Evolutionary conservation across 2,888 invertebrate species (phyloP).

Genomic region (Cheilosia grossa): DNA sequence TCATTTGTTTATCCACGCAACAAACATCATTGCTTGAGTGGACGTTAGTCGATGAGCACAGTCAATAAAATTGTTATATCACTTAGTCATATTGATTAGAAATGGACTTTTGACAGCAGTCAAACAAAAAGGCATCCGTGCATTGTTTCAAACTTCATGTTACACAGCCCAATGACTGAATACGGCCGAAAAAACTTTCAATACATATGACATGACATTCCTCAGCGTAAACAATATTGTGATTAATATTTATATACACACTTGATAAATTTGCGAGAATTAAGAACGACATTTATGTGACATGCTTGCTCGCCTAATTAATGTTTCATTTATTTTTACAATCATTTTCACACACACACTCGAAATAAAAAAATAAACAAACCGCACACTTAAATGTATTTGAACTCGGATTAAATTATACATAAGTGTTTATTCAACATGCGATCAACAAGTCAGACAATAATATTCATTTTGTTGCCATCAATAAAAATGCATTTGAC

Average conservation of each 20-base stretch:
- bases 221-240: neutral
- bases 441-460: neutral
- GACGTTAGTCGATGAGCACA: no score
- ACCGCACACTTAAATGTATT: neutral
- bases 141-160: neutral
- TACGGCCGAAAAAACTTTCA: neutral
- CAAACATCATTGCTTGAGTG: no score
- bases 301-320: constrained; percentile 31
- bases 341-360: constrained; percentile 1
- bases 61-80: no score
- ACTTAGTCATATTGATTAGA: no score
- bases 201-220: neutral
- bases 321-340: constrained; percentile 39
- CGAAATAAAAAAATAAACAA: neutral
- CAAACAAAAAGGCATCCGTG: neutral
- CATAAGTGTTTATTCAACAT: constrained; percentile 12
- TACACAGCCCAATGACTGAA: neutral
- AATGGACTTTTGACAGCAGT: neutral
- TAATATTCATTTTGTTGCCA: constrained; percentile 16
- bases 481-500: constrained; percentile 55
- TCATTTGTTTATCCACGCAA: no score
- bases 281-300: constrained; percentile 1
- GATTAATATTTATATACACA: no score
- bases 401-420: constrained; percentile 18
- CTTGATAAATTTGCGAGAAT: neutral